Evolutionary conservation across 2,888 invertebrate genomes (phyloP), one percentile per base, ranked within the genome.

Genomic region (Cordilura impudica): DNA sequence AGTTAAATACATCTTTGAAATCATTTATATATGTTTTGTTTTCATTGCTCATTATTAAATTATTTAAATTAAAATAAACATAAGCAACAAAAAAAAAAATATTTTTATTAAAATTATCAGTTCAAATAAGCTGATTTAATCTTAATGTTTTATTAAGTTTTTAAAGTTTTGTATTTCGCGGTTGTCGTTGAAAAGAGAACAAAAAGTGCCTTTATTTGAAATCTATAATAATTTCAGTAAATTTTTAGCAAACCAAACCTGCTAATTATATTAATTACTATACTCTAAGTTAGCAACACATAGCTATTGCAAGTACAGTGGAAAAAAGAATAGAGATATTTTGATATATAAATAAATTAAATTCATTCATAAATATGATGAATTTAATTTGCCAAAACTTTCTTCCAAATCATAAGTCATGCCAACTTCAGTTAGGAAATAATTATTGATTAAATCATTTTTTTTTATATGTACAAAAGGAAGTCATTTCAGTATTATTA

Each of bases 131-230:
- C 53, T 54, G 21, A 54, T 47, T 72, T 47, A 7, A 5, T 54
- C 12, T 63, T 31, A 45, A 60, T 54, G 14, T 45, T 19, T 53
- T 53, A 45, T 53, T 54, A 6, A 31, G 6, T 18, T n/a, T 31
- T 29, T 12, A 12, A 35, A 35, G 1, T 35, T 2, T 4, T n/a
- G n/a, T n/a, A n/a, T 35, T 35, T 35, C 8, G 43, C 39, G 19
- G 35, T 53, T 54, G 14, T 63, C 2, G 47, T 63, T 18, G 8
- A 35, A 49, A 49, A 60, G 8, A 43, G 10, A 26, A 56, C 31
- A 54, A 54, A 35, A 58, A 35, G 47, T 58, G 69, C 58, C 69
- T 69, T 69, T 16, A 31, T 56, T 56, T 67, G 54, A 58, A 49
- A 67, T 31, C 23, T 39, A 35, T 35, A 35, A 8, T 35, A 10